These are phyloP conservation scores for Pseudoatta argentina DNA, from an alignment of 1,140 invertebrate species.

Conservation along the genomic window DNA sequence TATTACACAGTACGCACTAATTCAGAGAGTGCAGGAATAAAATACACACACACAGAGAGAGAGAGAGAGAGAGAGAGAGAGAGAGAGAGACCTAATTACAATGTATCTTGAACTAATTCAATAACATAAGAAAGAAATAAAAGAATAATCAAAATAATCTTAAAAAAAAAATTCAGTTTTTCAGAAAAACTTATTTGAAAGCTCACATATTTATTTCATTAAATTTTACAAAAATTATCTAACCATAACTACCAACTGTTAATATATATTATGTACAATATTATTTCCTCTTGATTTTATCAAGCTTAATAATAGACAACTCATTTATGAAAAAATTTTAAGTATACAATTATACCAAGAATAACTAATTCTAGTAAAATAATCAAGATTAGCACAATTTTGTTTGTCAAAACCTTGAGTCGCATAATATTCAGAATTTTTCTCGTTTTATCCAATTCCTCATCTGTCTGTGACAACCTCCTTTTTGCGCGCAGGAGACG, in stretches of 20 bases:
- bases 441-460: slow-evolving; percentile 87
- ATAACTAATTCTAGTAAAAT: slow-evolving; percentile 89
- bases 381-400: slow-evolving; percentile 89
- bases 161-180: neutral
- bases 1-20: no score
- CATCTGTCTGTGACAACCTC: slow-evolving; percentile 88
- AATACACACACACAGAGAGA: no score
- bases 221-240: neutral
- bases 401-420: slow-evolving; percentile 89
- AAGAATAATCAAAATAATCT: neutral
- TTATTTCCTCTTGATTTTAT: neutral
- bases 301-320: neutral
- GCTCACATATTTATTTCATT: neutral
- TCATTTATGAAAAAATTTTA: slow-evolving; percentile 86
- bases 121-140: neutral
- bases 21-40: no score
- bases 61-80: no score
- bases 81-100: neutral
- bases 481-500: slow-evolving; percentile 88
- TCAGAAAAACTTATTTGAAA: neutral
- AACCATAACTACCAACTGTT: neutral
- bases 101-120: neutral
- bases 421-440: slow-evolving; percentile 89
- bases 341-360: slow-evolving; percentile 88
- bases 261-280: neutral